Percentiles rank a stretch among this genome's conserved stretches.
Evolutionary conservation across 2,113 vertebrate species (phyloP).

Genomic region (Notothenia rossii): DNA sequence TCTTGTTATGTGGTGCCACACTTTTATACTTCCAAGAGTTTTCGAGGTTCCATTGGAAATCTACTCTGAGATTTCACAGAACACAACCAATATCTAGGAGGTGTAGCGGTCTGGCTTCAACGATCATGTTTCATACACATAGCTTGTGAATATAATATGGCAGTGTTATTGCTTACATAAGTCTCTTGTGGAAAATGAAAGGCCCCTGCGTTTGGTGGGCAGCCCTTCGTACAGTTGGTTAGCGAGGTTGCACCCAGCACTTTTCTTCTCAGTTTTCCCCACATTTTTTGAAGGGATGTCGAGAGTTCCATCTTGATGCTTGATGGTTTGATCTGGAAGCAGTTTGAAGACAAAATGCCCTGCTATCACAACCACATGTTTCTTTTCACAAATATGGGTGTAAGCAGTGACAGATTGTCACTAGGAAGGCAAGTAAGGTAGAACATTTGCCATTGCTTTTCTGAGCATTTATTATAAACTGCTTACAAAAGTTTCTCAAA

Average conservation of each 20-base stretch:
- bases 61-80: slow-evolving; percentile 18
- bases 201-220: slow-evolving; percentile 3
- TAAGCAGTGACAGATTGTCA: not conserved
- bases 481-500: not conserved
- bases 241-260: not conserved
- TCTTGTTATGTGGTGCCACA: slow-evolving; percentile 41
- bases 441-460: not conserved
- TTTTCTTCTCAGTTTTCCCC: not conserved
- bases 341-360: not conserved
- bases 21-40: slow-evolving; percentile 34
- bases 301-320: slow-evolving; percentile 1
- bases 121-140: slow-evolving; percentile 25
- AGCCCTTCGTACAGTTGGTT: not conserved
- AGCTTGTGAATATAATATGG: slow-evolving; percentile 18
- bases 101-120: slow-evolving; percentile 18
- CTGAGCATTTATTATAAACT: not conserved
- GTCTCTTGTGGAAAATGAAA: slow-evolving; percentile 28
- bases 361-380: not conserved
- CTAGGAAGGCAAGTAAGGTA: not conserved
- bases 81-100: slow-evolving; percentile 9
- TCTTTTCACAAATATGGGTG: not conserved
- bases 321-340: not conserved
- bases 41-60: slow-evolving; percentile 44
- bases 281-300: slow-evolving; percentile 5
- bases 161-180: slow-evolving; percentile 29